A percentile compares a stretch with the other conserved stretches of the same genome.
Evolutionary conservation across 1,140 invertebrate genomes (phyloP).

Genomic region (Drosophila pseudoobscura): DNA sequence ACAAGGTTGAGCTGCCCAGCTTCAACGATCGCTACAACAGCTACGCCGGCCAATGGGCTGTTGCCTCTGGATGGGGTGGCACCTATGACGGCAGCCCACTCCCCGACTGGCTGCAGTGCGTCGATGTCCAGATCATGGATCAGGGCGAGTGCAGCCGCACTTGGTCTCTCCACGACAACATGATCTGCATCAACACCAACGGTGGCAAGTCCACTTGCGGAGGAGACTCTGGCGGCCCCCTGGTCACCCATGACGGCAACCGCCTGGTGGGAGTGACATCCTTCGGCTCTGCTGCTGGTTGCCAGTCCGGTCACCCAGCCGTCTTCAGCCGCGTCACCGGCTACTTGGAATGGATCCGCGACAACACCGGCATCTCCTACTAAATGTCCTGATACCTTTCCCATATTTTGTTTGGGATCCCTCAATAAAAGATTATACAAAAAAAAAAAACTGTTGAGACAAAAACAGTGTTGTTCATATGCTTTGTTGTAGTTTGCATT

Average conservation of each 20-base stretch:
- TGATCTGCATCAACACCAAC: constrained; percentile 63
- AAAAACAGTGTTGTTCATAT: too few species aligned
- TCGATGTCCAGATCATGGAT: constrained; percentile 55
- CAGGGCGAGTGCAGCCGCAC: constrained; percentile 22
- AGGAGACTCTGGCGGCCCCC: constrained; percentile 85
- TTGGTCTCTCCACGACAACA: constrained; percentile 40
- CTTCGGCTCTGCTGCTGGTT: constrained; percentile 45
- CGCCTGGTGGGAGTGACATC: constrained; percentile 50
- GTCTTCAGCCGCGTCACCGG: constrained; percentile 84
- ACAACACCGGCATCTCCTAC: constrained; percentile 59
- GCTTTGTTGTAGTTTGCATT: too few species aligned
- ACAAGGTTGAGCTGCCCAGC: constrained; percentile 57
- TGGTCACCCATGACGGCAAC: constrained; percentile 65
- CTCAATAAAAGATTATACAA: constrained; percentile 17
- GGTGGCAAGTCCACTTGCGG: constrained; percentile 70
- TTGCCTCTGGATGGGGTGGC: constrained; percentile 63
- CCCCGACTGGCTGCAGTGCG: constrained; percentile 51
- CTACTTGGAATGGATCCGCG: constrained; percentile 84
- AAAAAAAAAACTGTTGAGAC: too few species aligned
- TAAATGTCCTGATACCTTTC: background rate
- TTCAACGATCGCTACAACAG: constrained; percentile 47
- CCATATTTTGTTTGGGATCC: background rate
- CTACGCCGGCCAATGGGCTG: constrained; percentile 45
- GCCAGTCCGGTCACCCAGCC: constrained; percentile 82
- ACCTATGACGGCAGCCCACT: constrained; percentile 54